Percentiles rank a stretch among this genome's conserved stretches.
Conservation (phyloP, 2,888 invertebrate genomes). For the Scrobipalpa atriplicella region DNA sequence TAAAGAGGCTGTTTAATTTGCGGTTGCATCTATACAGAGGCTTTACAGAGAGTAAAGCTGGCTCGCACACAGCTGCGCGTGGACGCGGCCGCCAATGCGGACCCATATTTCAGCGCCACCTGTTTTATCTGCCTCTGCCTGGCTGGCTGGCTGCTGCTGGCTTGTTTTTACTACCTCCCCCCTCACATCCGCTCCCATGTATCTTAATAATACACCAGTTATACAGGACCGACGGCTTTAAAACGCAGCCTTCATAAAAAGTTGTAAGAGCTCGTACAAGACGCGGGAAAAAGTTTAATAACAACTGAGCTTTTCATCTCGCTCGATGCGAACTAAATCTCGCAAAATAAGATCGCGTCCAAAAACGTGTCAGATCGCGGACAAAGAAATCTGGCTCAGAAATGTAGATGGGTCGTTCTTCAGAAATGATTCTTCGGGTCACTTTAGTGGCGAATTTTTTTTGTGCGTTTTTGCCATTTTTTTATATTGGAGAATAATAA, state of each 20-base stretch:
- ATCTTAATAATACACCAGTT: conserved; percentile 25
- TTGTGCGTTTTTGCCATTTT: too few species aligned
- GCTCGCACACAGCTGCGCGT: conserved; percentile 50
- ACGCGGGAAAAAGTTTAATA: background rate
- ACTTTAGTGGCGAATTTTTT: too few species aligned
- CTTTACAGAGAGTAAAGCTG: background rate
- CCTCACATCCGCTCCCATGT: conserved; percentile 33
- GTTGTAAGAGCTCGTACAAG: background rate
- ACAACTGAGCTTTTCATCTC: background rate
- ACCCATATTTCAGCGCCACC: conserved; percentile 71
- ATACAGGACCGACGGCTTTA: conserved; percentile 22
- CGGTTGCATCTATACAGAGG: background rate
- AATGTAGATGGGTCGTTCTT: too few species aligned
- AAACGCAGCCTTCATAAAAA: conserved; percentile 14
- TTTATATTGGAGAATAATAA: too few species aligned
- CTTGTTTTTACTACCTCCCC: conserved; percentile 38
- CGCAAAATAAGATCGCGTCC: background rate
- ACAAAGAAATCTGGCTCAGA: conserved; percentile 14
- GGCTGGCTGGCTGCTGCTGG: conserved; percentile 51
- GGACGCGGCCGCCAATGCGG: conserved; percentile 64
- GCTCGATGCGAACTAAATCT: background rate
- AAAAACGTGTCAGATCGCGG: conserved; percentile 1
- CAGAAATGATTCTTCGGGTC: too few species aligned
- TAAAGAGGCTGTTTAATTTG: background rate
- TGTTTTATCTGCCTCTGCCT: conserved; percentile 72